These are phyloP conservation scores for Papilio dardanus DNA, from an alignment of 1,140 invertebrate genomes.

Conservation along the genomic window DNA sequence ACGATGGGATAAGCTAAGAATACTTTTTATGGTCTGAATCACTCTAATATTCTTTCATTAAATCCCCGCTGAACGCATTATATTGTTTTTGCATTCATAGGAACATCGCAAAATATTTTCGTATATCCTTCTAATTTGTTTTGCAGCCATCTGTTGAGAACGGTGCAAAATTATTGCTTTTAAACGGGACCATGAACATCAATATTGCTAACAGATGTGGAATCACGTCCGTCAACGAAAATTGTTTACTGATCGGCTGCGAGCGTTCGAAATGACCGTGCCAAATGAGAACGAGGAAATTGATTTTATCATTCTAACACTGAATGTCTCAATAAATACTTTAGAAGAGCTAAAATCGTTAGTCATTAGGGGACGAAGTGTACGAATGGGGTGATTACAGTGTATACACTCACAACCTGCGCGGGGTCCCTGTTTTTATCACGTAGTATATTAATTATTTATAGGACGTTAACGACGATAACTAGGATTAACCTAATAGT, in stretches of 20 bases:
- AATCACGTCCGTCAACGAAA: slow-evolving; percentile 31
- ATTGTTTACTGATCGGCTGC: slow-evolving; percentile 32
- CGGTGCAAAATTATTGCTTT: slow-evolving; percentile 34
- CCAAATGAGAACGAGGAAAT: slow-evolving; percentile 23
- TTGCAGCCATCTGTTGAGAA: slow-evolving; percentile 14
- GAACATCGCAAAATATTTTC: slow-evolving; percentile 17
- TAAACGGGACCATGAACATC: slow-evolving; percentile 26
- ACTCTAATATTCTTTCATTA: slow-evolving; percentile 26
- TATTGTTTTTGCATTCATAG: background rate
- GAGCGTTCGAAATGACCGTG: slow-evolving; percentile 24
- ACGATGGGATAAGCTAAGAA: slow-evolving; percentile 10
- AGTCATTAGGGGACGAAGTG: background rate
- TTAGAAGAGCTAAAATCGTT: background rate
- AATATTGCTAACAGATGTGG: slow-evolving; percentile 31
- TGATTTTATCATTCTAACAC: slow-evolving; percentile 24
- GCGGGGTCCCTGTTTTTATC: background rate
- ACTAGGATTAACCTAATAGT: background rate
- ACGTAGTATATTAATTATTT: too few species aligned
- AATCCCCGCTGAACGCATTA: background rate
- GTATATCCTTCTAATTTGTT: slow-evolving; percentile 25
- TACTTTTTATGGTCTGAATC: slow-evolving; percentile 2
- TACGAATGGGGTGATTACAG: background rate
- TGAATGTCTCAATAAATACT: background rate
- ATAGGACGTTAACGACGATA: background rate
- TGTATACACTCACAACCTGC: background rate